Conservation (phyloP, 1,140 invertebrate genomes). For the Geopemphigus sp. region DNA sequence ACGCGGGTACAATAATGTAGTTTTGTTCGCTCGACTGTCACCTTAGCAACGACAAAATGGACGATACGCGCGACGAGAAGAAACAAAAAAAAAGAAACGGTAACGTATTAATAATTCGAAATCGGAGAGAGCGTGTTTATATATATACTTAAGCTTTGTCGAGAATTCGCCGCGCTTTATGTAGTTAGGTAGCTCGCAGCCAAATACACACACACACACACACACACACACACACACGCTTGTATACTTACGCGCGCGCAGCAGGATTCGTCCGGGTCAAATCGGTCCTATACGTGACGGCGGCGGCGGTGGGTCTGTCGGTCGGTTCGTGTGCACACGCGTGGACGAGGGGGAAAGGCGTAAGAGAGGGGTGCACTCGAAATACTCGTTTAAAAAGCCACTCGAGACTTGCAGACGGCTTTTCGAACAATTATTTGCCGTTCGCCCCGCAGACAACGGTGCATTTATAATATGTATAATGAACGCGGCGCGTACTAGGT, state of each 20-base stretch:
- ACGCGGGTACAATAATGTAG: too few relatives aligned
- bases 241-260: neutral
- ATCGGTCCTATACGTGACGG: too few relatives aligned
- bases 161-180: too few relatives aligned
- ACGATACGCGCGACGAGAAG: neutral
- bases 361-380: neutral
- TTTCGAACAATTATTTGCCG: constrained; percentile 14
- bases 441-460: constrained; percentile 1
- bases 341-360: neutral
- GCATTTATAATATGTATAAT: constrained; percentile 1
- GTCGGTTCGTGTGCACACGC: neutral
- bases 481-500: neutral
- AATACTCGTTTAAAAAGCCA: constrained; percentile 28
- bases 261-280: too few relatives aligned
- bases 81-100: neutral
- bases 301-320: neutral
- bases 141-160: too few relatives aligned
- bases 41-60: neutral
- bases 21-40: neutral
- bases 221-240: too few relatives aligned
- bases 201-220: neutral
- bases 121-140: neutral
- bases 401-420: constrained; percentile 37
- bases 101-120: constrained; percentile 11
- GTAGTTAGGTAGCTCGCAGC: too few relatives aligned